These are phyloP conservation scores for Malurus leucopterus DNA, from an alignment of 2,797 vertebrate species.

Conservation along the genomic window DNA sequence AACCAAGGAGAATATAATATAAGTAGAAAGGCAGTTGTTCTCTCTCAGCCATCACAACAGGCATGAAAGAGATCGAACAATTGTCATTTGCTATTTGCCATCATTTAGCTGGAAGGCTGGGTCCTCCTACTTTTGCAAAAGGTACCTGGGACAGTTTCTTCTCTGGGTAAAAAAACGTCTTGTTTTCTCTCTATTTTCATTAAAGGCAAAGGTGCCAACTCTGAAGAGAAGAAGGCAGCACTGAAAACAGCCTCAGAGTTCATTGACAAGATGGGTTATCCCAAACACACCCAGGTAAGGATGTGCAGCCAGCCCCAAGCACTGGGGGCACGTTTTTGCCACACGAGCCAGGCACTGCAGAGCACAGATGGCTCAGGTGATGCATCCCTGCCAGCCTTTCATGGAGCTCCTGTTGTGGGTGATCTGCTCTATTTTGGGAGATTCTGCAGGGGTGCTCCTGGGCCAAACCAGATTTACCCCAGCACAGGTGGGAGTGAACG, in stretches of 20 bases:
- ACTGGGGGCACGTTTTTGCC: not conserved
- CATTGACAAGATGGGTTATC: constrained; percentile 95
- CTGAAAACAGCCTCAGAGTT: constrained; percentile 92
- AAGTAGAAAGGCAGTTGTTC: not conserved
- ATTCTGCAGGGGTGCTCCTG: not conserved
- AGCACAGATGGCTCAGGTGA: fast-evolving
- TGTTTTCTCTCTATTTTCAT: not conserved
- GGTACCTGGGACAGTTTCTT: not conserved
- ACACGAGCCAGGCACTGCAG: fast-evolving
- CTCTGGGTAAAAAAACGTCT: not conserved
- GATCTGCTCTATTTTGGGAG: not conserved
- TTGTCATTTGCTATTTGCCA: not conserved
- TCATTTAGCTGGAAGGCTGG: not conserved
- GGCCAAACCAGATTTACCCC: not conserved
- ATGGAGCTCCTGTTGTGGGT: not conserved
- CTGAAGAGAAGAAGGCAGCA: constrained; percentile 89
- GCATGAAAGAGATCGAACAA: not conserved
- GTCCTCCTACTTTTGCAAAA: not conserved
- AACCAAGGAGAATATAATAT: not conserved
- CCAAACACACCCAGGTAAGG: constrained; percentile 88
- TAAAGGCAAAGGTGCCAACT: constrained; percentile 88
- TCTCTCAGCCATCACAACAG: not conserved
- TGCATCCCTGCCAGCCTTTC: not conserved
- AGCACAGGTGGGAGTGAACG: not conserved
- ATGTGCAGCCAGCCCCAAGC: not conserved